Evolutionary conservation across 2,888 invertebrate species (phyloP).

Genomic region (Argyresthia albistria): DNA sequence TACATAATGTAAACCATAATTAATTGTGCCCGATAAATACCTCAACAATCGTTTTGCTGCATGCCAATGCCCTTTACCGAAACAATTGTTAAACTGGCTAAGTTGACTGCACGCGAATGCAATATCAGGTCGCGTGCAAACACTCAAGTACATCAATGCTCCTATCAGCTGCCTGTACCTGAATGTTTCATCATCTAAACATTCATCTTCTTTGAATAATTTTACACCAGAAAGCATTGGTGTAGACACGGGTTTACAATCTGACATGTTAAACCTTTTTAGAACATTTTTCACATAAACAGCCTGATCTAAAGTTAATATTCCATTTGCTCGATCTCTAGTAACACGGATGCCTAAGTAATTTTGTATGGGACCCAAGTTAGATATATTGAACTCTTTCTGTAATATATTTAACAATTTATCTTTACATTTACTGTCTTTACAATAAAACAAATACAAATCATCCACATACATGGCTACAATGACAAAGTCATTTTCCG

Average conservation of each 20-base stretch:
- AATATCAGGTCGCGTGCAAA: conserved; percentile 9
- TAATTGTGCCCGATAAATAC: conserved; percentile 9
- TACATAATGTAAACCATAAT: conserved; percentile 1
- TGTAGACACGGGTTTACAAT: conserved; percentile 4
- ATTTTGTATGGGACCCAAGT: background rate
- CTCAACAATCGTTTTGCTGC: conserved; percentile 8
- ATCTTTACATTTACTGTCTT: background rate
- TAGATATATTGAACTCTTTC: conserved; percentile 4
- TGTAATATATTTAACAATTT: conserved; percentile 2
- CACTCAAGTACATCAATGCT: conserved; percentile 9
- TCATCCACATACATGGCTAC: conserved; percentile 7
- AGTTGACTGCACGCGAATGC: conserved; percentile 4
- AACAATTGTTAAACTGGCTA: conserved; percentile 10
- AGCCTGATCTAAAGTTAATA: conserved; percentile 2
- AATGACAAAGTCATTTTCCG: background rate
- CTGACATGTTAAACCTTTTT: conserved; percentile 5
- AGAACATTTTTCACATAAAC: conserved; percentile 2
- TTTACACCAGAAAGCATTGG: conserved; percentile 3
- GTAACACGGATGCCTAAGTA: background rate
- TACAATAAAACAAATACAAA: background rate
- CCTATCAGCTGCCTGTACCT: conserved; percentile 7
- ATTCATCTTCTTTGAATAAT: background rate
- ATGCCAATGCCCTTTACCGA: conserved; percentile 7
- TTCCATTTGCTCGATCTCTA: background rate
- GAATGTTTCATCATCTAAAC: background rate